Evolutionary conservation across 2,113 vertebrate species (phyloP), one percentile per base, ranked within the genome.

Genomic region (Myrmophylax atrothorax): DNA sequence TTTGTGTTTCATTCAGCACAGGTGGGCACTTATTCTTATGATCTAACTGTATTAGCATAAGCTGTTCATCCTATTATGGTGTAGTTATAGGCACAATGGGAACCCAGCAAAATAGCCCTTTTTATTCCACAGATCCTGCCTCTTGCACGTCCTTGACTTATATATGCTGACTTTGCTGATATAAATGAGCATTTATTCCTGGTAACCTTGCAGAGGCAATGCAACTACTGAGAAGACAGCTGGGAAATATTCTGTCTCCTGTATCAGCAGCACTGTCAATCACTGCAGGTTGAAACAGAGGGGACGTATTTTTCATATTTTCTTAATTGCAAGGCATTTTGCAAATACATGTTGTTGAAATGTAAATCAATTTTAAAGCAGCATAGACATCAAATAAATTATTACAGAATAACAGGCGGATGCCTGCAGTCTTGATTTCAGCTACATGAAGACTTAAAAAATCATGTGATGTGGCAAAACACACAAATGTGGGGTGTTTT

Each of bases 41-140:
- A 94, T 87, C 55, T 95, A 93, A 92, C 88, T 95, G 91, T 92
- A 94, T 95, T 95, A 97, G 90, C 90, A 96, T 97, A 96, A 96
- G 93, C 85, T 31, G 31, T 77, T 97, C 90, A 96, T 90, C 93
- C 80, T 90, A 3, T 95, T 90, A 96, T 35, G 66, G 60, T 62
- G 49, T 6, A 87, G 79, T 91, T 89, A 94, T 19, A 94, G 90
- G 83, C 93, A 96, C 90, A 94, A 92, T 82, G 86, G 90, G 88
- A 94, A 89, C 52, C 49, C 73, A 72, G 85, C 50, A 62, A 93
- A 93, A 96, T 67, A 86, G 82, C 55, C 93, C 68, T 76, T 94
- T 93, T 94, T 87, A 96, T 72, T 95, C 68, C 69, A 96, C 83
- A 87, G 76, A 94, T 94, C 60, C 93, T 95, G 86, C 90, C 86